Conservation (phyloP, 2,797 vertebrate species). For the Gallinago stenura region DNA sequence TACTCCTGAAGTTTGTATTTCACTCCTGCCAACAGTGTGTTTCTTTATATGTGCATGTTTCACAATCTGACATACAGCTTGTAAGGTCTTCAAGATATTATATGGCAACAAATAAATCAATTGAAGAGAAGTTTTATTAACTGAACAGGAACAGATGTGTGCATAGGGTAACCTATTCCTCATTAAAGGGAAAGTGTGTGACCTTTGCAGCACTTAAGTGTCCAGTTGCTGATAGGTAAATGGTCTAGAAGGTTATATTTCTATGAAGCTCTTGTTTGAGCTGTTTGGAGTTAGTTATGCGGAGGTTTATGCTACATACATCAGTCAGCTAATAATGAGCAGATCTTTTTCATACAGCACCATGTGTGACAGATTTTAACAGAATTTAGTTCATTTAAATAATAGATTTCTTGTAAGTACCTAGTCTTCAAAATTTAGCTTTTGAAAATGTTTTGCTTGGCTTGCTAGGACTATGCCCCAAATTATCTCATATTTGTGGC, state of each 20-base stretch:
- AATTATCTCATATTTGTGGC: fast-evolving
- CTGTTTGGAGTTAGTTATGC: background rate
- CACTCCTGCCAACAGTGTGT: background rate
- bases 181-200: background rate
- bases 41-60: background rate
- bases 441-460: background rate
- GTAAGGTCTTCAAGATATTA: background rate
- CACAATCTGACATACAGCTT: background rate
- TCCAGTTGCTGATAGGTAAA: background rate
- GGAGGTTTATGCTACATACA: background rate
- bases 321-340: background rate
- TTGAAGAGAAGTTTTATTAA: background rate
- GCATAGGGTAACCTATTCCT: background rate
- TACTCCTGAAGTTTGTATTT: background rate
- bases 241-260: background rate
- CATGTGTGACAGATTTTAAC: background rate
- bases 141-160: background rate
- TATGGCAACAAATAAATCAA: background rate
- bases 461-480: background rate
- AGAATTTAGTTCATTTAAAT: background rate
- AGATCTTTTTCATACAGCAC: background rate
- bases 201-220: background rate
- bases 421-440: background rate
- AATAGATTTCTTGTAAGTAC: background rate
- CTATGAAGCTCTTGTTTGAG: background rate